phyloP scores from a whole-genome alignment of 2,797 vertebrate genomes.

The Danio kyathit region DNA sequence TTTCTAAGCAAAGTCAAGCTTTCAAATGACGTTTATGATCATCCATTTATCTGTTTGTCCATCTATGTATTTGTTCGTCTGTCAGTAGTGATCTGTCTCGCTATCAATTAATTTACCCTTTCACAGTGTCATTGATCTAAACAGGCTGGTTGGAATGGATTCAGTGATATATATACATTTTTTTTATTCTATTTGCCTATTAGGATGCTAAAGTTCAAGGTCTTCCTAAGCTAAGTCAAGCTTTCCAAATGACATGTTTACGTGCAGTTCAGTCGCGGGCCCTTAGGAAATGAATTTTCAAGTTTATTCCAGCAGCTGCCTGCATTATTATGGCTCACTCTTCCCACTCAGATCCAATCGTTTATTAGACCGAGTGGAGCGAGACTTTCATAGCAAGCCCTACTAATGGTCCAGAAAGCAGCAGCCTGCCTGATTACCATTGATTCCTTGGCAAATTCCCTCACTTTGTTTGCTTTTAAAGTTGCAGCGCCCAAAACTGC shows the following conservation, averaged over 20 bases:
- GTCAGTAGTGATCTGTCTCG: too few species aligned
- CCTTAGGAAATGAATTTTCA: slow-evolving; percentile 57
- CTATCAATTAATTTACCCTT: background rate
- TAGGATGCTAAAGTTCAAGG: background rate
- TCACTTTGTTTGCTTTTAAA: slow-evolving; percentile 65
- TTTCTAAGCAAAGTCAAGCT: background rate
- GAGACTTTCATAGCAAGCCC: slow-evolving; percentile 39
- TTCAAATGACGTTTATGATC: background rate
- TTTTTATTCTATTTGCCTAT: background rate
- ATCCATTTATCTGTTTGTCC: too few species aligned
- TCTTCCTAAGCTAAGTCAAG: slow-evolving; percentile 25
- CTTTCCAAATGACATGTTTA: slow-evolving; percentile 39
- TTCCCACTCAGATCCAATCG: slow-evolving; percentile 51
- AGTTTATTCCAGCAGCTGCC: slow-evolving; percentile 51
- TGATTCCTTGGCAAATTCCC: slow-evolving; percentile 61
- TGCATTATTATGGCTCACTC: slow-evolving; percentile 47
- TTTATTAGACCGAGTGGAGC: slow-evolving; percentile 52
- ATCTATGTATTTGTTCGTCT: too few species aligned
- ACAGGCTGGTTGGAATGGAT: background rate
- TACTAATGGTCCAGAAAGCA: slow-evolving; percentile 57
- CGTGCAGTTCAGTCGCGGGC: slow-evolving; percentile 3
- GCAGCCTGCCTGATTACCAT: slow-evolving; percentile 60
- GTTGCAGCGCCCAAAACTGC: slow-evolving; percentile 52
- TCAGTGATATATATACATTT: background rate
- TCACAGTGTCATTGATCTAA: background rate